These are phyloP conservation scores for Geopemphigus sp. DNA, from an alignment of 1,140 invertebrate species.

Conservation along the genomic window DNA sequence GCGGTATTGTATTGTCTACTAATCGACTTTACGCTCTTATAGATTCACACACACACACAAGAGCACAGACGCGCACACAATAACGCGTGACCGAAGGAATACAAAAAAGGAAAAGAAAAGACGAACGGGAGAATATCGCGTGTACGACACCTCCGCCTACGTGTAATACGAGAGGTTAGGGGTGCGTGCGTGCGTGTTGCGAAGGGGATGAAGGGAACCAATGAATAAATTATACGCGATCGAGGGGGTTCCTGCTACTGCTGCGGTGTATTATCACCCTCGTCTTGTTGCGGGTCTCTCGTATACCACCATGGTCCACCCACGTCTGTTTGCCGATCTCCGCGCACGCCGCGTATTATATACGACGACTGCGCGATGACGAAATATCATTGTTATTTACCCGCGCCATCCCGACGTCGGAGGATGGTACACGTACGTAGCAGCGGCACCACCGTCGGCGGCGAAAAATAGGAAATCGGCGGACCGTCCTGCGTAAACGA, in stretches of 20 bases:
- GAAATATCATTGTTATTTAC: slow-evolving; percentile 46
- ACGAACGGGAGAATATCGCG: neutral
- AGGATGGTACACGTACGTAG: too few relatives aligned
- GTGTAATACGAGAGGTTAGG: too few relatives aligned
- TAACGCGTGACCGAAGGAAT: slow-evolving; percentile 33
- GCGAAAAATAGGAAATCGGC: too few relatives aligned
- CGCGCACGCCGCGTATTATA: neutral
- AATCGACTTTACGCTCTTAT: slow-evolving; percentile 27
- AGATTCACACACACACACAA: neutral
- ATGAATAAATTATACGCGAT: slow-evolving; percentile 45
- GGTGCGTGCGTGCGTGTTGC: too few relatives aligned
- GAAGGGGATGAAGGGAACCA: slow-evolving; percentile 13
- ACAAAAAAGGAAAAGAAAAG: slow-evolving; percentile 13
- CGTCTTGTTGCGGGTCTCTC: slow-evolving; percentile 1
- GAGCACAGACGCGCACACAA: too few relatives aligned
- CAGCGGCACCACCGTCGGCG: too few relatives aligned
- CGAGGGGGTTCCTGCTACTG: slow-evolving; percentile 41
- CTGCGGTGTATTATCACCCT: slow-evolving; percentile 31
- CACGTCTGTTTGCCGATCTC: slow-evolving; percentile 26
- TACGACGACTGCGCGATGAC: slow-evolving; percentile 36
- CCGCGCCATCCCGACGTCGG: neutral
- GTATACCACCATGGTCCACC: slow-evolving; percentile 36
- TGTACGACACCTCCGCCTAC: too few relatives aligned
- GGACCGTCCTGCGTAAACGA: too few relatives aligned
- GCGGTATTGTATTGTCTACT: slow-evolving; percentile 6